Evolutionary conservation across 2,888 invertebrate species (phyloP).

Genomic region (Clitarchus hookeri): DNA sequence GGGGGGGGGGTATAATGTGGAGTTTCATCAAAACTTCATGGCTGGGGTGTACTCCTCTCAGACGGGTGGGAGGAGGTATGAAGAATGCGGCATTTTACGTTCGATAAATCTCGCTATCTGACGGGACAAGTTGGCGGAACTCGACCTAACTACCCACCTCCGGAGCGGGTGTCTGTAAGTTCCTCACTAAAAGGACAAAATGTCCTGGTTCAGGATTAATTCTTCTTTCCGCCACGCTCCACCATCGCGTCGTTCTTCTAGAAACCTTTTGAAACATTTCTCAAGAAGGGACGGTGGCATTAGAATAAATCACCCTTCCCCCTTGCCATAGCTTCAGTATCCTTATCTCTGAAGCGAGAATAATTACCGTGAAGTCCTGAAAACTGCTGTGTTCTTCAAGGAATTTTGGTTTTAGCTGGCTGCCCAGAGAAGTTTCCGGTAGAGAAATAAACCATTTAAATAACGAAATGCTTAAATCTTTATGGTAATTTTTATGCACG

Average conservation of each 20-base stretch:
- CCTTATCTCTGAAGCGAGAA: background rate
- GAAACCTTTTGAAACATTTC: background rate
- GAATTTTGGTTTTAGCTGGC: no score
- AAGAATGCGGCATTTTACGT: background rate
- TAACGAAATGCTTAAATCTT: no score
- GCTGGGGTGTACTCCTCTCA: background rate
- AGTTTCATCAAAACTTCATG: background rate
- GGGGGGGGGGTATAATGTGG: no score
- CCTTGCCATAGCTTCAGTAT: background rate
- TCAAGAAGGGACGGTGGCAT: background rate
- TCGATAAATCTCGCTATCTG: conserved; percentile 14
- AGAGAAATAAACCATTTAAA: no score
- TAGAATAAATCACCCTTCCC: background rate
- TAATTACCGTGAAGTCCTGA: no score
- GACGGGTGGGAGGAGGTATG: background rate
- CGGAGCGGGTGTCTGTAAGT: background rate
- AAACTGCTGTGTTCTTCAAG: no score
- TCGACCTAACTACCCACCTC: background rate
- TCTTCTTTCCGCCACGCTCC: background rate
- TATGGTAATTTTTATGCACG: no score
- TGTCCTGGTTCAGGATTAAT: background rate
- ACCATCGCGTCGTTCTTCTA: background rate
- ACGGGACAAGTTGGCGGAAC: background rate
- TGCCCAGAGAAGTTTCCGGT: no score
- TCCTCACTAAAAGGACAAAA: background rate